phyloP scores from a whole-genome alignment of 2,113 vertebrate species.

The Sula dactylatra region DNA sequence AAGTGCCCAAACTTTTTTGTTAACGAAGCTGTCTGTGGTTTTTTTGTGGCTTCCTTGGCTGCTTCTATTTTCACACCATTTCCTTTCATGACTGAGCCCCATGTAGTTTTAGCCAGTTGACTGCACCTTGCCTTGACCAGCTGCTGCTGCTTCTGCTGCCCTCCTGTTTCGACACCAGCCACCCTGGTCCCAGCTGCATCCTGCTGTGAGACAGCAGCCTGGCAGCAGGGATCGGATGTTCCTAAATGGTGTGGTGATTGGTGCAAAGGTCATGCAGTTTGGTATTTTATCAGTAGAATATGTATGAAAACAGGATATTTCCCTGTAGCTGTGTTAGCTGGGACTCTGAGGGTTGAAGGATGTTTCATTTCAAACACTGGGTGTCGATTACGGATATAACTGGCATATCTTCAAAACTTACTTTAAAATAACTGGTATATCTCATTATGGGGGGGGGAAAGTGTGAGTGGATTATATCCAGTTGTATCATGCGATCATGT shows the following conservation, averaged over 20 bases:
- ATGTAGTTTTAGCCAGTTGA: neutral
- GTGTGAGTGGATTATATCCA: neutral
- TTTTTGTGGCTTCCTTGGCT: neutral
- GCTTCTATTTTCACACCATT: neutral
- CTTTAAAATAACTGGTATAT: neutral
- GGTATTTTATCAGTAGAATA: neutral
- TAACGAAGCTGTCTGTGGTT: neutral
- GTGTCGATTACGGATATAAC: neutral
- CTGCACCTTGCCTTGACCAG: neutral
- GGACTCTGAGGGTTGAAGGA: neutral
- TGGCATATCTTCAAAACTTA: neutral
- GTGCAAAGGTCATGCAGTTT: neutral
- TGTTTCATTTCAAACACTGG: neutral
- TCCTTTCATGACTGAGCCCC: neutral
- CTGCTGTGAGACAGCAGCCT: neutral
- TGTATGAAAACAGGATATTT: neutral
- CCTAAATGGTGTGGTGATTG: neutral
- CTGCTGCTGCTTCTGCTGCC: neutral
- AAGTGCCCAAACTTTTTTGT: neutral
- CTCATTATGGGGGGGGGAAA: neutral
- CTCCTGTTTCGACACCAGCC: neutral
- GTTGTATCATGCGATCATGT: neutral
- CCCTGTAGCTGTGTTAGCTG: neutral
- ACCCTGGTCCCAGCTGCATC: neutral
- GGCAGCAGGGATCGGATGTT: neutral